Evolutionary conservation across 2,113 vertebrate genomes (phyloP).

Genomic region (Syngnathoides biaculeatus): DNA sequence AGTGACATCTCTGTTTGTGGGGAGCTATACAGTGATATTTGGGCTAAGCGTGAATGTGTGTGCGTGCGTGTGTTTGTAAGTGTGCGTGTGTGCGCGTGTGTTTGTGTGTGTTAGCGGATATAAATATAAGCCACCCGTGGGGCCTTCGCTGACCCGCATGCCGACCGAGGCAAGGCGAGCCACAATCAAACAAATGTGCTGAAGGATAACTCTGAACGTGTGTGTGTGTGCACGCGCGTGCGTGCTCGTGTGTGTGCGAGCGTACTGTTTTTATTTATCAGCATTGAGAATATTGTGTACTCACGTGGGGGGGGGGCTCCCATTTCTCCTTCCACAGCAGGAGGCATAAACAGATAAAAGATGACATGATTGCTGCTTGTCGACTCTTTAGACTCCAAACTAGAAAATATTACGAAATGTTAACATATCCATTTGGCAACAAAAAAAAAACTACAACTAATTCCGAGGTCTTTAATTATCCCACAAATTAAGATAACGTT

Average conservation of each 20-base stretch:
- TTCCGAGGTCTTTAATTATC: not conserved
- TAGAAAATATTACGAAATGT: not conserved
- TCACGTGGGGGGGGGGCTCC: slow-evolving; percentile 40
- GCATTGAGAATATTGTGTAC: slow-evolving; percentile 44
- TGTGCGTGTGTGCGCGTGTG: slow-evolving; percentile 30
- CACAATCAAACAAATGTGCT: slow-evolving; percentile 69
- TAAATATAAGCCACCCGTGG: slow-evolving; percentile 62
- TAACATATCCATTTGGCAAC: not conserved
- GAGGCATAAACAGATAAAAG: slow-evolving; percentile 59
- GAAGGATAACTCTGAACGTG: slow-evolving; percentile 54
- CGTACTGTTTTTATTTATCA: slow-evolving; percentile 45
- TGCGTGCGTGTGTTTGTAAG: slow-evolving; percentile 34
- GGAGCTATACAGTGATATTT: slow-evolving; percentile 54
- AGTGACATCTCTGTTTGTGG: slow-evolving; percentile 67
- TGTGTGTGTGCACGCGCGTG: slow-evolving; percentile 34
- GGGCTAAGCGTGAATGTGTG: slow-evolving; percentile 32
- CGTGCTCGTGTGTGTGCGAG: slow-evolving; percentile 9
- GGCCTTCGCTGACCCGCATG: slow-evolving; percentile 53
- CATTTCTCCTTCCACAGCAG: slow-evolving; percentile 51
- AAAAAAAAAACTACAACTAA: not conserved
- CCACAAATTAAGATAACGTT: not conserved
- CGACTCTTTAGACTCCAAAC: slow-evolving; percentile 9
- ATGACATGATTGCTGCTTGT: slow-evolving; percentile 45
- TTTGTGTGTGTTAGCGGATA: slow-evolving; percentile 49
- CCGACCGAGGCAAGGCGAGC: slow-evolving; percentile 57